phyloP scores from a whole-genome alignment of 2,113 vertebrate species.

The Ageneiosus marmoratus region DNA sequence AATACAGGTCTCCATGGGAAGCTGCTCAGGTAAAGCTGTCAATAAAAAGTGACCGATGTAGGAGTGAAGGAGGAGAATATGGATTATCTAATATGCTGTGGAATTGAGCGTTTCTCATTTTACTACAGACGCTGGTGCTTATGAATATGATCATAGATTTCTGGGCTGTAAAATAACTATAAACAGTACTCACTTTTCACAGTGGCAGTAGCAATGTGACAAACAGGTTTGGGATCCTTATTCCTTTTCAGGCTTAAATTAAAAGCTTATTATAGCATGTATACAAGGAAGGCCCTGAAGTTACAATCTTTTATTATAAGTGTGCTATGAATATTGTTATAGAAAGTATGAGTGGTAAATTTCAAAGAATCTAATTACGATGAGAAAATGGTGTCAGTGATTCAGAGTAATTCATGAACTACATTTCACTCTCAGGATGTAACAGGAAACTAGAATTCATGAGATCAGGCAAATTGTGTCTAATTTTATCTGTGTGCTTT shows the following conservation, averaged over 20 bases:
- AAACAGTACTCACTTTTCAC: conserved; percentile 64
- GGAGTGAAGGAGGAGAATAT: conserved; percentile 43
- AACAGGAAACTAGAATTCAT: not conserved
- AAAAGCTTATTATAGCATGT: conserved; percentile 6
- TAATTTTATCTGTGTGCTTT: not conserved
- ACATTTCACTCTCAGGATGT: not conserved
- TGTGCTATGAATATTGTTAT: not conserved
- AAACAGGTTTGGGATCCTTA: not conserved
- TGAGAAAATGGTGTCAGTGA: not conserved
- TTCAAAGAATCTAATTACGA: conserved; percentile 3
- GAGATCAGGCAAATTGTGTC: not conserved
- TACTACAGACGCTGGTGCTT: conserved; percentile 63
- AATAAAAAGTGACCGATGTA: conserved; percentile 32
- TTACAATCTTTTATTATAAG: not conserved
- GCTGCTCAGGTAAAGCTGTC: conserved; percentile 25
- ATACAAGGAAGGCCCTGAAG: not conserved
- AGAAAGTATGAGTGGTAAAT: not conserved
- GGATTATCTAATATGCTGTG: conserved; percentile 62
- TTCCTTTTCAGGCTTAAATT: not conserved
- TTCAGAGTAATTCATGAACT: not conserved
- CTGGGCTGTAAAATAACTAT: conserved; percentile 63
- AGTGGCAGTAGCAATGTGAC: conserved; percentile 5
- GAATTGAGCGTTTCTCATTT: conserved; percentile 67
- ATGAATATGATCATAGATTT: conserved; percentile 73
- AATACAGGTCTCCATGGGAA: conserved; percentile 2